Evolutionary conservation across 2,888 invertebrate genomes (phyloP), one percentile per base, ranked within the genome.

Genomic region (Tenthredo notha): DNA sequence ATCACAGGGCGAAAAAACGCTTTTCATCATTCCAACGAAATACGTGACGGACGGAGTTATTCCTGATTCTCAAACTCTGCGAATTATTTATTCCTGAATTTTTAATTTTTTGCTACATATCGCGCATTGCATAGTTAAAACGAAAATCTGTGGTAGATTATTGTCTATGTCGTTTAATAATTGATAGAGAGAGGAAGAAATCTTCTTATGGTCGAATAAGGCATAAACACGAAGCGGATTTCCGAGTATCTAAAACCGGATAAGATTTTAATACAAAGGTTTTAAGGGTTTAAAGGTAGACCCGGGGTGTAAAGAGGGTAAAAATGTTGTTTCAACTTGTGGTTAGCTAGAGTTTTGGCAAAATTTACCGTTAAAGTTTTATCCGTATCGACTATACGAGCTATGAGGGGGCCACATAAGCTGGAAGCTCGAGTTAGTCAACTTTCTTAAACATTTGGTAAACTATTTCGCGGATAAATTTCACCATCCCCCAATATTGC

Each of bases 281-380:
- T 77, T 74, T 21, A 74, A 43, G 43, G 43, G 74, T 74, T 67
- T 29, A 3, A 25, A 33, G 65, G n/a, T 9, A 2, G 61, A n/a
- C 7, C 9, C 37, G 58, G 18, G n/a, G 6, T 1, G n/a, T 1
- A 21, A 12, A n/a, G 72, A 10, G 37, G 33, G 9, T 29, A 40
- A 9, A 72, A 72, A 40, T 37, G 40, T 40, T 47, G 12, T 25
- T 50, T 50, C n/a, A 33, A 54, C 47, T 77, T 33, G 29, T 33
- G 47, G 29, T 50, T 50, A 12, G 12, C 47, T 12, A 1, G n/a
- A 80, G 58, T 80, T 80, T 61, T 4, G 37, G n/a, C n/a, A 29
- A 80, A 80, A 80, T 80, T 80, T 80, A 80, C 25, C 80, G 40
- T 58, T 15, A 80, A 80, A 80, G 21, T 80, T 80, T 80, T 65